phyloP scores from a whole-genome alignment of 2,888 invertebrate genomes.

The Pollenia angustigena region DNA sequence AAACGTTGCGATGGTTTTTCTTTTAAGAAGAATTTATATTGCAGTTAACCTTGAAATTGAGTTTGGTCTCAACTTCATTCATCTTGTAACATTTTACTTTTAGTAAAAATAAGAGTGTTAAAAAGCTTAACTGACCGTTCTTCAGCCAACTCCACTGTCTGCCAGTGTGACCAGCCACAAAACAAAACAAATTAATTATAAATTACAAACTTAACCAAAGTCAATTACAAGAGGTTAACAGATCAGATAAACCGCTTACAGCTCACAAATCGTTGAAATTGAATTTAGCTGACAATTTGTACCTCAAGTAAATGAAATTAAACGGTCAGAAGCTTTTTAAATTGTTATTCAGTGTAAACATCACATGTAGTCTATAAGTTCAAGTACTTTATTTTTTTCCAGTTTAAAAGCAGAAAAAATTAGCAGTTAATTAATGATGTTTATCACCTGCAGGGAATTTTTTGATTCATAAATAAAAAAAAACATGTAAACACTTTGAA shows the following conservation, averaged over 20 bases:
- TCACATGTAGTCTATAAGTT: constrained; percentile 1
- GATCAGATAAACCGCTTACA: constrained; percentile 62
- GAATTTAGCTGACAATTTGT: constrained; percentile 32
- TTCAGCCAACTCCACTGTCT: constrained; percentile 5
- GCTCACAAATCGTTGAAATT: constrained; percentile 29
- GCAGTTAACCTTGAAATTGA: constrained; percentile 68
- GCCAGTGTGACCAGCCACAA: constrained; percentile 12
- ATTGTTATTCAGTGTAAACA: constrained; percentile 28
- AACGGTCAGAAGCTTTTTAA: constrained; percentile 14
- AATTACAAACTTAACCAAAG: constrained; percentile 62
- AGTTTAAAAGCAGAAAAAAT: constrained; percentile 16
- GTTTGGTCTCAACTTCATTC: constrained; percentile 39
- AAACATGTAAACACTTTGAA: background rate
- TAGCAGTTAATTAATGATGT: constrained; percentile 59
- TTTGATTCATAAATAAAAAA: background rate
- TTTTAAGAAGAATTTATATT: constrained; percentile 66
- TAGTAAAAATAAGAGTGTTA: background rate
- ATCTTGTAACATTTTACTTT: constrained; percentile 34
- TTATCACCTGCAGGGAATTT: constrained; percentile 58
- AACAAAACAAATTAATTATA: constrained; percentile 67
- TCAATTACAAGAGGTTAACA: constrained; percentile 68
- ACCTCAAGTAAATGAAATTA: constrained; percentile 18
- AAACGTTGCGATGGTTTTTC: constrained; percentile 29
- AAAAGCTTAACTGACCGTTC: constrained; percentile 6
- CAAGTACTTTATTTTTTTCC: constrained; percentile 1